phyloP scores from a whole-genome alignment of 2,797 vertebrate genomes.

The Thunnus albacares region DNA sequence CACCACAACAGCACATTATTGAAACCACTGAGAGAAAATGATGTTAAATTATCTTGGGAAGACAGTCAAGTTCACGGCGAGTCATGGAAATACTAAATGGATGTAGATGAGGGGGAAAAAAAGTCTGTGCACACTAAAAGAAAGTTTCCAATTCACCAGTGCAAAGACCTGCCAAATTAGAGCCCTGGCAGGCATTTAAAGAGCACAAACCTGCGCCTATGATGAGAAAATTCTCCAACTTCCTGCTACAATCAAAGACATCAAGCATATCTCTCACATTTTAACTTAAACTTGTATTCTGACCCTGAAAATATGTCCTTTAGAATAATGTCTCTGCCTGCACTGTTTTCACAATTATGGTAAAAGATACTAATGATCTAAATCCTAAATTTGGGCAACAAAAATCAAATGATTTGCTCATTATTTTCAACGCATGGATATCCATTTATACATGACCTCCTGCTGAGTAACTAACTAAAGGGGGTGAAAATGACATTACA shows the following conservation, averaged over 20 bases:
- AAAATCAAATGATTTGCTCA: slow-evolving; percentile 1
- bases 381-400: slow-evolving; percentile 5
- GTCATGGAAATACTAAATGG: slow-evolving; percentile 41
- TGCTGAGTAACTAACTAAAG: neutral
- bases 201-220: neutral
- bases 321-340: slow-evolving; percentile 2
- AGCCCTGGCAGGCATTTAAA: slow-evolving; percentile 12
- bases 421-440: slow-evolving; percentile 15
- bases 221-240: slow-evolving; percentile 1
- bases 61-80: slow-evolving; percentile 38
- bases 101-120: slow-evolving; percentile 15
- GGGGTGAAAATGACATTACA: neutral
- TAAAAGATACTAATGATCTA: neutral
- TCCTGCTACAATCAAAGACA: slow-evolving; percentile 18
- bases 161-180: slow-evolving; percentile 18
- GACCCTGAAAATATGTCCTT: neutral
- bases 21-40: slow-evolving; percentile 38
- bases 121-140: slow-evolving; percentile 4
- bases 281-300: neutral
- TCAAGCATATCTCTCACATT: slow-evolving; percentile 3
- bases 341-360: neutral
- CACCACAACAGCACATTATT: slow-evolving; percentile 26
- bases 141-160: slow-evolving; percentile 15
- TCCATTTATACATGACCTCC: neutral
- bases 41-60: slow-evolving; percentile 49